phyloP scores from a whole-genome alignment of 2,113 vertebrate genomes.

The Myodes glareolus region DNA sequence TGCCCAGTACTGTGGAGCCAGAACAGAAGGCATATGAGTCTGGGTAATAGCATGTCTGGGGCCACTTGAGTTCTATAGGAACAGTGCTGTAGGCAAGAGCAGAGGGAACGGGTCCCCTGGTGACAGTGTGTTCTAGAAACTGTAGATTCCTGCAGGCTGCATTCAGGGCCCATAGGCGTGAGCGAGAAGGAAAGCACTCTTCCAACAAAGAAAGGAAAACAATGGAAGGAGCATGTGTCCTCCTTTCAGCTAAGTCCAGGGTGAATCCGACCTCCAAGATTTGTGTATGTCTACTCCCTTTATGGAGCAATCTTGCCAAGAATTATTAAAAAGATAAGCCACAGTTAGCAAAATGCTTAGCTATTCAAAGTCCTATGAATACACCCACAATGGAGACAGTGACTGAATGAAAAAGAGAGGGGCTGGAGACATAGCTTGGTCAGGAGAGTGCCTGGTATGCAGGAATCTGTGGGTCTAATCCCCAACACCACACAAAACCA shows the following conservation, averaged over 20 bases:
- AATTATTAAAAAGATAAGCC: neutral
- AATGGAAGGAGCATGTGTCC: neutral
- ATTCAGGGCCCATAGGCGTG: neutral
- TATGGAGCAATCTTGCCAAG: neutral
- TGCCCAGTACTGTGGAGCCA: neutral
- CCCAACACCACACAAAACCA: neutral
- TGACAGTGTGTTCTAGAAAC: neutral
- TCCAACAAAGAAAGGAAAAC: neutral
- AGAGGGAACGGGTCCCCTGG: neutral
- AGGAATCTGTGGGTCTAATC: neutral
- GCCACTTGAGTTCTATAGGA: neutral
- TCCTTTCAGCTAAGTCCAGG: neutral
- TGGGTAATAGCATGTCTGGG: neutral
- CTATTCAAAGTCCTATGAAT: neutral
- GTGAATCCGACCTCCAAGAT: neutral
- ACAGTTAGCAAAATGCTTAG: neutral
- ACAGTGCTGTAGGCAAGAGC: neutral
- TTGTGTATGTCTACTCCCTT: neutral
- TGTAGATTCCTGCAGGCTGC: neutral
- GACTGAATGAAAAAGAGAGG: neutral
- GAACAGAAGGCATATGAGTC: neutral
- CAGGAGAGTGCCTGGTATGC: too few relatives aligned
- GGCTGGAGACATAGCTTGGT: too few relatives aligned
- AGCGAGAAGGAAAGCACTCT: neutral
- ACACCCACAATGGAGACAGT: neutral